Conservation (phyloP, 2,888 invertebrate species). For the Caenorhabditis sp. region DNA sequence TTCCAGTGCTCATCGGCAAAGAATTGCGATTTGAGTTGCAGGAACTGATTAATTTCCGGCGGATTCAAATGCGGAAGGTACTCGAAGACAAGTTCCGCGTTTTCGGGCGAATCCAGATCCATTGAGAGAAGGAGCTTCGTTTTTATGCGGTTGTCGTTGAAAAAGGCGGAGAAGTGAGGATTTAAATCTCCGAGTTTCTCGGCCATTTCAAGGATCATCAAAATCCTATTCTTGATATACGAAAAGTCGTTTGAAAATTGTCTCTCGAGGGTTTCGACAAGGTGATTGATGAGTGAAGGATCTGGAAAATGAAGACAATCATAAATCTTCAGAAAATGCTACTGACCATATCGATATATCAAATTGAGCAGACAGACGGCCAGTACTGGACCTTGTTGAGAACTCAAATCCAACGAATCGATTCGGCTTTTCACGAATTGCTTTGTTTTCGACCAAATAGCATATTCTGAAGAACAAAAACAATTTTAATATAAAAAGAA, state of each 20-base stretch:
- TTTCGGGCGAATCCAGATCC: neutral
- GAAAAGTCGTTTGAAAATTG: slow-evolving; percentile 2
- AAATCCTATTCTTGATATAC: slow-evolving; percentile 10
- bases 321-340: neutral
- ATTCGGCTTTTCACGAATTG: slow-evolving; percentile 12
- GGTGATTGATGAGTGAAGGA: neutral
- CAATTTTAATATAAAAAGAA: neutral
- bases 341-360: slow-evolving; percentile 17
- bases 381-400: slow-evolving; percentile 14
- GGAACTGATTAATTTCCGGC: slow-evolving; percentile 18
- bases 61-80: slow-evolving; percentile 13
- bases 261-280: slow-evolving; percentile 13
- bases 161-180: neutral
- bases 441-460: slow-evolving; percentile 16
- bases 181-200: slow-evolving; percentile 14
- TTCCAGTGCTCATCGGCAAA: slow-evolving; percentile 1
- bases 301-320: slow-evolving; percentile 12
- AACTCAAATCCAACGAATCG: slow-evolving; percentile 12
- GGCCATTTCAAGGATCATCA: slow-evolving; percentile 26
- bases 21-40: neutral
- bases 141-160: slow-evolving; percentile 28
- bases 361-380: slow-evolving; percentile 24
- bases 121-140: slow-evolving; percentile 11
- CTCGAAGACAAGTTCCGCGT: slow-evolving; percentile 3
- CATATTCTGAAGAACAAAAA: slow-evolving; percentile 16